These are phyloP conservation scores for Micromussa lordhowensis DNA, from an alignment of 92 coral and sea anemone genomes.

Conservation along the genomic window DNA sequence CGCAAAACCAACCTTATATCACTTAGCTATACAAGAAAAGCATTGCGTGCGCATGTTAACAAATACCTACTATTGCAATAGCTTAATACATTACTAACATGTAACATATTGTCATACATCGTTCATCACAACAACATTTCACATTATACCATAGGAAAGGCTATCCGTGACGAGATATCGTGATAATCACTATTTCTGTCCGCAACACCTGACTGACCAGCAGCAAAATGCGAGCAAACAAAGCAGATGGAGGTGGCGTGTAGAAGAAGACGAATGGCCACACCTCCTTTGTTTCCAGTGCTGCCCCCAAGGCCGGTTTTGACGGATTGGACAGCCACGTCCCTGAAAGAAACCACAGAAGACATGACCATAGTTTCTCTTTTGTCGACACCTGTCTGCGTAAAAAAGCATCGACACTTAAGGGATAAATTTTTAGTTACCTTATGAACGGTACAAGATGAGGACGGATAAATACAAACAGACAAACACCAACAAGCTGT, in stretches of 20 bases:
- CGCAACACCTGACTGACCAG: conserved; percentile 92
- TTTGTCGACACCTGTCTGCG: neutral
- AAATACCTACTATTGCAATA: too few species aligned
- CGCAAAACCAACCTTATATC: too few species aligned
- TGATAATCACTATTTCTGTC: conserved; percentile 95
- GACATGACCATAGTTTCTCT: neutral
- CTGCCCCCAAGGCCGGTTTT: conserved; percentile 99
- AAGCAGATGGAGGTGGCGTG: conserved; percentile 97
- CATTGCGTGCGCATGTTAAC: too few species aligned
- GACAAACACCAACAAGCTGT: conserved; percentile 96
- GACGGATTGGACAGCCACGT: conserved; percentile 94
- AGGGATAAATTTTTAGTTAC: conserved; percentile 40
- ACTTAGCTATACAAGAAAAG: too few species aligned
- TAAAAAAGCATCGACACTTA: neutral
- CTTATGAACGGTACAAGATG: conserved; percentile 91
- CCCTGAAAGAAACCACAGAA: conserved; percentile 55
- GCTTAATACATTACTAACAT: too few species aligned
- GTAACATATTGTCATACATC: too few species aligned
- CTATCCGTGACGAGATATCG: conserved; percentile 89
- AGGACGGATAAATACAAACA: conserved; percentile 90
- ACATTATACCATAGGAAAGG: conserved; percentile 90
- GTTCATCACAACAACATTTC: neutral
- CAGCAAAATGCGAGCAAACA: conserved; percentile 96
- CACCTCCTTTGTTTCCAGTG: conserved; percentile 99
- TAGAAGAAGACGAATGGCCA: conserved; percentile 87